Percentiles rank a stretch among this genome's conserved stretches.
These are phyloP conservation scores for Morphnarchus princeps DNA, from an alignment of 2,113 vertebrate genomes.

Conservation along the genomic window DNA sequence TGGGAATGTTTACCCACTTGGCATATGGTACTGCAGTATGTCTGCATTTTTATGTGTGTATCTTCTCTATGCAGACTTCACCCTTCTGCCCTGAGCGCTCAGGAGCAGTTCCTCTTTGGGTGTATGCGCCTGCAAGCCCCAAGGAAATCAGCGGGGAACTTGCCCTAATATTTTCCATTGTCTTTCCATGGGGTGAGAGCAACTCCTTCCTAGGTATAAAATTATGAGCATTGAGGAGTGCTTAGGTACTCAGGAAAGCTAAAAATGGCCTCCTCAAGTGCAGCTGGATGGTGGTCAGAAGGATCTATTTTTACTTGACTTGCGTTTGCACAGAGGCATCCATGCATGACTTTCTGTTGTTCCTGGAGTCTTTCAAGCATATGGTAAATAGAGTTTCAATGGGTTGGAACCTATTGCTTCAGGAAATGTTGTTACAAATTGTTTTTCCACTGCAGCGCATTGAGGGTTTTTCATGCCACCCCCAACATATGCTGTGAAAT, in stretches of 20 bases:
- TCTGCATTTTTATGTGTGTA: not conserved
- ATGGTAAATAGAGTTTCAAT: conserved; percentile 61
- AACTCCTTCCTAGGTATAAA: not conserved
- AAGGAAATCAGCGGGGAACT: not conserved
- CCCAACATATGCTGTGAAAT: conserved; percentile 15
- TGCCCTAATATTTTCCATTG: not conserved
- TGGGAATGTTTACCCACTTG: not conserved
- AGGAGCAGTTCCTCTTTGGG: not conserved
- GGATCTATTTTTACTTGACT: conserved; percentile 45
- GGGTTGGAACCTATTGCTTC: conserved; percentile 58
- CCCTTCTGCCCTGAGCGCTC: not conserved
- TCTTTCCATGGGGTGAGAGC: not conserved
- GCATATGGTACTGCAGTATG: not conserved
- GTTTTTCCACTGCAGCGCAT: conserved; percentile 66
- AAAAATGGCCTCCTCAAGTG: not conserved
- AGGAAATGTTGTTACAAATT: conserved; percentile 76
- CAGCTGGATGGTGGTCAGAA: conserved; percentile 36
- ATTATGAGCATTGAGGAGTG: not conserved
- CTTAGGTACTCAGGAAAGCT: not conserved
- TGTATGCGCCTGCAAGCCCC: not conserved
- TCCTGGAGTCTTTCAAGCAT: conserved; percentile 38
- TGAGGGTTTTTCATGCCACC: conserved; percentile 66
- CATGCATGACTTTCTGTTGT: conserved; percentile 47
- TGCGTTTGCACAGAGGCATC: conserved; percentile 50
- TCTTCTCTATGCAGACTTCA: not conserved